These are phyloP conservation scores for Lasioglossum villosulum DNA, from an alignment of 2,888 invertebrate genomes.

Conservation along the genomic window DNA sequence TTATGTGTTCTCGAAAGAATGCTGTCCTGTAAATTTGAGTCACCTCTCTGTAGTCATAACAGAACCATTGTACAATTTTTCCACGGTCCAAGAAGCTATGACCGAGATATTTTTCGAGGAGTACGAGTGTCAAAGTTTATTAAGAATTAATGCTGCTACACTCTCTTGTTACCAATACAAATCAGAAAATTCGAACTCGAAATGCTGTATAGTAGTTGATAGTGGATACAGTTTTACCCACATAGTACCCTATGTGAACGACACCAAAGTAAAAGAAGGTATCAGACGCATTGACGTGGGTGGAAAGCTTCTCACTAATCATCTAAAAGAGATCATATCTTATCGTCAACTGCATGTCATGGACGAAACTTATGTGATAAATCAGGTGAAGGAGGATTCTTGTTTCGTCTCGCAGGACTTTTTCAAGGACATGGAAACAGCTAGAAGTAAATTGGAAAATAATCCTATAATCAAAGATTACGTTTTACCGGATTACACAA, in stretches of 20 bases:
- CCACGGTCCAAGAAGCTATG: constrained; percentile 96
- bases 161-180: constrained; percentile 90
- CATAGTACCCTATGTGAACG: constrained; percentile 94
- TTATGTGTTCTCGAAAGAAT: constrained; percentile 95
- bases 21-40: constrained; percentile 90
- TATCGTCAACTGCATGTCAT: constrained; percentile 98
- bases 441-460: constrained; percentile 86
- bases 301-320: constrained; percentile 98
- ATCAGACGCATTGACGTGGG: constrained; percentile 96
- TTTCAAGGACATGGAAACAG: constrained; percentile 90
- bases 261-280: constrained; percentile 87
- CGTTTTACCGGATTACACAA: constrained; percentile 97
- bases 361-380: constrained; percentile 99
- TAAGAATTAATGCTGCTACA: constrained; percentile 92
- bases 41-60: constrained; percentile 94
- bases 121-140: constrained; percentile 94
- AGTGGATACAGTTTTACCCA: constrained; percentile 98
- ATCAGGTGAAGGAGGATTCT: constrained; percentile 98
- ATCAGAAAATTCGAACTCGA: constrained; percentile 85
- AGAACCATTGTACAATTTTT: constrained; percentile 97
- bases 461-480: constrained; percentile 94
- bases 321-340: constrained; percentile 98
- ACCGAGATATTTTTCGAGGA: constrained; percentile 99
- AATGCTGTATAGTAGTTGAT: constrained; percentile 94
- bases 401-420: constrained; percentile 97